Evolutionary conservation across 2,888 invertebrate genomes (phyloP), one percentile per base, ranked within the genome.

Genomic region (Entomobrya multifasciata): DNA sequence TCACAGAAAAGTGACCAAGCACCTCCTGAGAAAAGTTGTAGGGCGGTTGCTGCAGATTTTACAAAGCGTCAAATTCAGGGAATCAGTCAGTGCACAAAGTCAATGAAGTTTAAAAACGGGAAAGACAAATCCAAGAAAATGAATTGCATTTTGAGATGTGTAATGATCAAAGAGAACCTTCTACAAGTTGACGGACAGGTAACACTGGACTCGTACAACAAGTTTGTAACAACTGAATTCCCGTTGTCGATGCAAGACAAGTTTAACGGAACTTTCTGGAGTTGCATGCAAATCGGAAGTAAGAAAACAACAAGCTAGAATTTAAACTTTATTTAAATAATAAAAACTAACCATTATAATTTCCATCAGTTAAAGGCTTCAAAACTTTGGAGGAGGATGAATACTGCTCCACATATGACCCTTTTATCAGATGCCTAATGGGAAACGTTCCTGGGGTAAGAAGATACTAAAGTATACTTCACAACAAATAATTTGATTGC

Each of bases 101-200:
- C 52, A 0, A 72, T 87, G 79, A 87, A 87, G 20, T 87, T 87
- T 47, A 87, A 87, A 36, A 87, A 87, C 47, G 87, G 87, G 15
- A 87, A 87, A 20, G 87, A 87, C 6, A 87, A 87, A 22, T 79
- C 87, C 0, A 87, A 87, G 36, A 87, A 87, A 27, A 57, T 60
- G 20, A 83, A 83, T 47, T 87, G 87, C 27, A 77, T 87, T 30
- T 41, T 82, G 27, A 76, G 82, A 44, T 87, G 87, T 41, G 87
- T 77, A 4, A 77, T 87, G 82, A 72, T 82, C 11, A 70, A 49
- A 41, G 87, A 76, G 0, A 70, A 67, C 25, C 30, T 87, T 0
- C 77, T 77, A 17, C 30, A 77, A n/a, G 0, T 11, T n/a, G 60
- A 74, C 8, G 87, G 87, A 1, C 82, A 87, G 49, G 67, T 87